Conservation (phyloP, 92 coral and sea anemone species). For the Bergia puertoricense region DNA sequence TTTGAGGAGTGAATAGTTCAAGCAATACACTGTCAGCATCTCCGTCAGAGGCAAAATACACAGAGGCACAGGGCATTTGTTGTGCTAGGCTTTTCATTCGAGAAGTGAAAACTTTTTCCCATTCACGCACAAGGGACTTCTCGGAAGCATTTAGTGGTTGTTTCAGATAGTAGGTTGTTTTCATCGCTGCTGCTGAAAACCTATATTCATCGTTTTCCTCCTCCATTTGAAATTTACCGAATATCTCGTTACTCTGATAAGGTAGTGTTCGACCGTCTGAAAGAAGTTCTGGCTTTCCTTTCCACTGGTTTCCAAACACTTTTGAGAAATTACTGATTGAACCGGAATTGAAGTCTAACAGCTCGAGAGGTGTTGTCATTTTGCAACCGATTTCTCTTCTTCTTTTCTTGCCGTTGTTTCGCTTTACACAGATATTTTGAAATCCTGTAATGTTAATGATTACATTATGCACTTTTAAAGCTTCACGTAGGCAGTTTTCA, state of each 20-base stretch:
- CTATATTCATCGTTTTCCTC: not conserved
- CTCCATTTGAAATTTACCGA: constrained; percentile 24
- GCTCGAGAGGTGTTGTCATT: constrained; percentile 62
- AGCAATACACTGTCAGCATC: not conserved
- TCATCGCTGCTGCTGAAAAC: constrained; percentile 60
- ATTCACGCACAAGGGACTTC: constrained; percentile 3
- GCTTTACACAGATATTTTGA: constrained; percentile 43
- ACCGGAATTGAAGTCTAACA: constrained; percentile 43
- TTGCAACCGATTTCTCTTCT: constrained; percentile 32
- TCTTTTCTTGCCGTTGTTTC: not conserved
- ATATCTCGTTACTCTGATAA: constrained; percentile 40
- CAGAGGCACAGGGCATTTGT: constrained; percentile 47
- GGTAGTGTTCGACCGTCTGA: constrained; percentile 64
- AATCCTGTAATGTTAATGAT: constrained; percentile 46
- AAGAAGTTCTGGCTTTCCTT: constrained; percentile 29
- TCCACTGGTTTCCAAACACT: constrained; percentile 49
- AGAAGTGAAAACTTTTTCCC: constrained; percentile 58
- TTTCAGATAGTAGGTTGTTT: constrained; percentile 55
- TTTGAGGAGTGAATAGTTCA: constrained; percentile 41
- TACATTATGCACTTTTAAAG: constrained; percentile 46
- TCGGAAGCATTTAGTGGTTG: constrained; percentile 41
- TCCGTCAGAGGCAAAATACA: constrained; percentile 42
- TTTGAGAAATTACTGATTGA: constrained; percentile 25
- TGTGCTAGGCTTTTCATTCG: constrained; percentile 41
- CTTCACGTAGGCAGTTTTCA: constrained; percentile 53